Conservation (phyloP, 2,888 invertebrate genomes). For the Azorinus chamasolen region DNA sequence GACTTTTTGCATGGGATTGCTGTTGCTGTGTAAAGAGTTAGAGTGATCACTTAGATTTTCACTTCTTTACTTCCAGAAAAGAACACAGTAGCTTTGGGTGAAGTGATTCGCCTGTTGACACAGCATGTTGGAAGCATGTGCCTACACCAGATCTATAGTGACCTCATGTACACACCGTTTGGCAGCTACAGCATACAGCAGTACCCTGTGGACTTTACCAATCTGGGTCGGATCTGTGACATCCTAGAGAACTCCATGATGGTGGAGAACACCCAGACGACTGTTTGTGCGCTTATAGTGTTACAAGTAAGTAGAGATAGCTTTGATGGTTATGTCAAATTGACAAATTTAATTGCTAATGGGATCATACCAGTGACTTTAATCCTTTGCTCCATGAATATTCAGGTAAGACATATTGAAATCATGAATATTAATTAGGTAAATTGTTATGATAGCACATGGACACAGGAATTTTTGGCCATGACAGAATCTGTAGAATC, state of each 20-base stretch:
- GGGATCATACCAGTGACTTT: no score
- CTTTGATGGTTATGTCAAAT: no score
- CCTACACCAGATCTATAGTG: constrained; percentile 83
- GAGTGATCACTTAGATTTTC: no score
- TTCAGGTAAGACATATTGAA: no score
- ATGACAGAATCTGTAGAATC: no score
- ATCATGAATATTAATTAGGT: no score
- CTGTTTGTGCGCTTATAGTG: constrained; percentile 82
- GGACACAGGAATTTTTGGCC: no score
- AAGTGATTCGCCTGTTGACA: constrained; percentile 78
- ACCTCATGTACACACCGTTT: constrained; percentile 76
- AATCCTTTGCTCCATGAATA: neutral
- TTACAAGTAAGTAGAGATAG: constrained; percentile 78
- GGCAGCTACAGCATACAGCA: constrained; percentile 77
- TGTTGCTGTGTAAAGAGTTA: no score
- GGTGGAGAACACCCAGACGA: constrained; percentile 76
- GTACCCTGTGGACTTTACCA: constrained; percentile 78
- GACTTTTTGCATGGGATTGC: no score
- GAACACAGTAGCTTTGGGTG: constrained; percentile 51
- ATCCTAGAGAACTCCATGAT: constrained; percentile 81
- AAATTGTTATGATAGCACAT: no score
- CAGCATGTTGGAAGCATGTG: constrained; percentile 85
- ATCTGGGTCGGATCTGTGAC: constrained; percentile 81
- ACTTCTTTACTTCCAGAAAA: constrained; percentile 65
- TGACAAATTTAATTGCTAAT: no score